phyloP scores from a whole-genome alignment of 2,888 invertebrate species.

The Pterobdella sp. region DNA sequence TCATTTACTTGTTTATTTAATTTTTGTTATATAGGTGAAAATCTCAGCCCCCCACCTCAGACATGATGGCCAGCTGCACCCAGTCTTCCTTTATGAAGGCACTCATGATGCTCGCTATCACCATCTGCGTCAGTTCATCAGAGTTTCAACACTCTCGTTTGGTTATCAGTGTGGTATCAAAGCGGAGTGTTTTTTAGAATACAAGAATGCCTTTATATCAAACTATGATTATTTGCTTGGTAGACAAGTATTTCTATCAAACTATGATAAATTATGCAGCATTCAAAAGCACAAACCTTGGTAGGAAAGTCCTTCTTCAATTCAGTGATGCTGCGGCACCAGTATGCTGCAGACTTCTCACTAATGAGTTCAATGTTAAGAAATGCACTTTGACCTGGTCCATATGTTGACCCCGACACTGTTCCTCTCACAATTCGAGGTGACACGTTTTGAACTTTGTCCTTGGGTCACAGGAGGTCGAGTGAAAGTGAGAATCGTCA shows the following conservation, averaged over 20 bases:
- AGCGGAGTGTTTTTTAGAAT: too few species aligned
- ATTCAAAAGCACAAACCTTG: too few species aligned
- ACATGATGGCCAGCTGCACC: constrained; percentile 68
- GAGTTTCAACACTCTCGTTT: too few species aligned
- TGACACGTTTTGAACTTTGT: constrained; percentile 89
- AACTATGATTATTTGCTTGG: too few species aligned
- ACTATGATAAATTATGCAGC: too few species aligned
- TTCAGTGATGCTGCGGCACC: constrained; percentile 79
- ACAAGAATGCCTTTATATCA: too few species aligned
- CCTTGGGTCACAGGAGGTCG: constrained; percentile 56
- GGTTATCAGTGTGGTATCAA: too few species aligned
- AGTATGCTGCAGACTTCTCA: constrained; percentile 87
- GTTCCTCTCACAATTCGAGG: constrained; percentile 89
- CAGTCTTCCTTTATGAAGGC: constrained; percentile 78
- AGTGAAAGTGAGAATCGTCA: too few species aligned
- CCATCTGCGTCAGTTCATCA: too few species aligned
- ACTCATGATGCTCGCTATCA: constrained; percentile 95
- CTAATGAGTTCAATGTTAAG: constrained; percentile 96
- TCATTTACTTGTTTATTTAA: neutral
- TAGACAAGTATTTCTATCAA: too few species aligned
- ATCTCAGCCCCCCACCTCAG: constrained; percentile 51
- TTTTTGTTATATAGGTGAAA: too few species aligned
- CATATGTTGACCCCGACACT: constrained; percentile 80
- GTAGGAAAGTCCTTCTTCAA: constrained; percentile 82
- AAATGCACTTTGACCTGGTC: constrained; percentile 92